Evolutionary conservation across 2,797 vertebrate genomes (phyloP).

Genomic region (Phylloscopus collybita): DNA sequence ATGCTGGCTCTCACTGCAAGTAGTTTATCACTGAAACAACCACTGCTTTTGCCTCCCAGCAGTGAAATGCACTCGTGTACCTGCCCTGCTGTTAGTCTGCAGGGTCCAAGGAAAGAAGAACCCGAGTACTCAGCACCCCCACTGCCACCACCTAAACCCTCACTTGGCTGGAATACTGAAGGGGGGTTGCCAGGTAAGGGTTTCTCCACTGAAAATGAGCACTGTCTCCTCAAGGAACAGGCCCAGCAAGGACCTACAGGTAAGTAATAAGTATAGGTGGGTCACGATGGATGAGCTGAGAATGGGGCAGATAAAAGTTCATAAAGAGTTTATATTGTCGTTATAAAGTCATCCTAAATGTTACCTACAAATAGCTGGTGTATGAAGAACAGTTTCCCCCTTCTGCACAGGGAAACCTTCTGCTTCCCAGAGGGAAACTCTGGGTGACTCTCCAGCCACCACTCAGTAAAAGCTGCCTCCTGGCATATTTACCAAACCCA

Average conservation of each 20-base stretch:
- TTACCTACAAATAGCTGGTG: neutral
- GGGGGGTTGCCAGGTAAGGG: neutral
- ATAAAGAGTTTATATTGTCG: neutral
- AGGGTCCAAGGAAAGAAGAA: neutral
- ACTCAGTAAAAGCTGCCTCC: neutral
- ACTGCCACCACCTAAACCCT: neutral
- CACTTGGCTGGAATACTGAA: neutral
- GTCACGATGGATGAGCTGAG: neutral
- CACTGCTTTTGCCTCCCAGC: neutral
- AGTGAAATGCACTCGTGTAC: neutral
- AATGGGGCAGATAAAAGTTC: neutral
- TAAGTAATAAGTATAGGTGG: neutral
- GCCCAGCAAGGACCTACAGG: neutral
- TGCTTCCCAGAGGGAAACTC: fast-evolving
- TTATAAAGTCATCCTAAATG: neutral
- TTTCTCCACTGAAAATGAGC: neutral
- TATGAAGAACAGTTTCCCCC: neutral
- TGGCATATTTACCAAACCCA: neutral
- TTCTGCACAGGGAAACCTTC: neutral
- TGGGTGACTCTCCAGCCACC: neutral
- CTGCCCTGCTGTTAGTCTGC: neutral
- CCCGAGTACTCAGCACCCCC: neutral
- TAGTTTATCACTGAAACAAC: neutral
- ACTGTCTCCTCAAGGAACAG: neutral
- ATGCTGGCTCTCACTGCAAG: neutral